Evolutionary conservation across 64 coral and sea anemone species (phyloP).

Genomic region (Actinia tenebrosa): DNA sequence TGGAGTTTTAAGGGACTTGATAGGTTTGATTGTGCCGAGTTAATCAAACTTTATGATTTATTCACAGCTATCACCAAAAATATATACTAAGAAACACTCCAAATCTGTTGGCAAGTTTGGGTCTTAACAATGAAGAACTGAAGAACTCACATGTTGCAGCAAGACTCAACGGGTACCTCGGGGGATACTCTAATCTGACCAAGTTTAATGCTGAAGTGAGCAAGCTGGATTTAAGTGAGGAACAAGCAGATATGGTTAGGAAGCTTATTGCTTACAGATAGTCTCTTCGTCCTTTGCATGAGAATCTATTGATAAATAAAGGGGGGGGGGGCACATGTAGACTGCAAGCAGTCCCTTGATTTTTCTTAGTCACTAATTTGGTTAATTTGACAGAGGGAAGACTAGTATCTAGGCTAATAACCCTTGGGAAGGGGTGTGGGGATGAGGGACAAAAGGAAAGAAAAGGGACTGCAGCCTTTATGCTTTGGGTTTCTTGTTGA

Average conservation of each 20-base stretch:
- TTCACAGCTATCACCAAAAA: slow-evolving; percentile 91
- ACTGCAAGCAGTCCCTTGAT: background rate
- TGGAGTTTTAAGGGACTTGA: too few relatives aligned
- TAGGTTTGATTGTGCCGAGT: background rate
- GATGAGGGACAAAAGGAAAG: too few relatives aligned
- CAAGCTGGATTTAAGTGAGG: slow-evolving; percentile 43
- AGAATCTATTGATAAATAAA: background rate
- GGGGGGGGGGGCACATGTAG: background rate
- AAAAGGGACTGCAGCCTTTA: too few relatives aligned
- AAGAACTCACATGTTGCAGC: slow-evolving; percentile 74
- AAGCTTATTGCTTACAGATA: slow-evolving; percentile 33
- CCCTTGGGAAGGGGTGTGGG: too few relatives aligned
- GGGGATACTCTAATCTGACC: slow-evolving; percentile 38
- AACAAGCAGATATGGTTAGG: slow-evolving; percentile 43
- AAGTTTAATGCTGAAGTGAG: slow-evolving; percentile 54
- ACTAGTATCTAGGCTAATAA: too few relatives aligned
- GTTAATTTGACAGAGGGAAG: background rate
- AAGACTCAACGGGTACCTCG: slow-evolving; percentile 82
- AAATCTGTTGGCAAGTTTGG: slow-evolving; percentile 51
- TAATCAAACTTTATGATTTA: background rate
- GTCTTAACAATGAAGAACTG: slow-evolving; percentile 62
- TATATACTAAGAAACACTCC: slow-evolving; percentile 64
- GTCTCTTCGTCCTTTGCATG: too few relatives aligned
- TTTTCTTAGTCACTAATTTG: background rate
- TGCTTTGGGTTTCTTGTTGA: too few relatives aligned